Conservation (phyloP, 2,797 vertebrate species). For the Calcarius lapponicus region DNA sequence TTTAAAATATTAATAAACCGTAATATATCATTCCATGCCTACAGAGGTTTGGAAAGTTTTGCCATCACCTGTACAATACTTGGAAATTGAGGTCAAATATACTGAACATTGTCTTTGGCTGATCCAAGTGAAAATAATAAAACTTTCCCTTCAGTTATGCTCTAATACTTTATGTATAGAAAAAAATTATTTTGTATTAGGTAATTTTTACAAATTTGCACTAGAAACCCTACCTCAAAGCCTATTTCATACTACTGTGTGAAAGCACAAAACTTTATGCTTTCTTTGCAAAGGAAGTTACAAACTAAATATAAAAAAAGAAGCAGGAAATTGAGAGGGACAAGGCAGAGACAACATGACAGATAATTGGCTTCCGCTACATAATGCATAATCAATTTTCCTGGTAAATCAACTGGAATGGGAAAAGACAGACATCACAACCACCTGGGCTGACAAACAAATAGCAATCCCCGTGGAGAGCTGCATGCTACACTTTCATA, state of each 20-base stretch:
- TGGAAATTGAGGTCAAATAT: not conserved
- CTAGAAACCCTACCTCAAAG: not conserved
- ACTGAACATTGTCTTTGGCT: not conserved
- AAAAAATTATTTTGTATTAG: not conserved
- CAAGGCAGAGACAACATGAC: not conserved
- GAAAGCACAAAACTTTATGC: not conserved
- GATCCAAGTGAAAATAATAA: not conserved
- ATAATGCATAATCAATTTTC: not conserved
- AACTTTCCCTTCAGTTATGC: not conserved
- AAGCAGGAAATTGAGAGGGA: not conserved
- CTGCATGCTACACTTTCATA: not conserved
- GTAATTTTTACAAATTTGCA: not conserved
- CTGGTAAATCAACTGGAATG: not conserved
- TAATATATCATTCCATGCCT: not conserved
- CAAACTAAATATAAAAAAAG: not conserved
- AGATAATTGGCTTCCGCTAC: not conserved
- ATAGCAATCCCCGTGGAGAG: not conserved
- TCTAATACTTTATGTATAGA: not conserved
- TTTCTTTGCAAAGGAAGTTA: not conserved
- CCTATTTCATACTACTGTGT: not conserved
- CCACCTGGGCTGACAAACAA: not conserved
- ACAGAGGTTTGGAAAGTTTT: not conserved
- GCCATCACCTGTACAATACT: not conserved
- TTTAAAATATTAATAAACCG: not conserved
- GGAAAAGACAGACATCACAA: not conserved